A percentile compares a stretch with the other conserved stretches of the same genome.
Evolutionary conservation across 2,113 vertebrate genomes (phyloP).

Genomic region (Microtus pennsylvanicus): DNA sequence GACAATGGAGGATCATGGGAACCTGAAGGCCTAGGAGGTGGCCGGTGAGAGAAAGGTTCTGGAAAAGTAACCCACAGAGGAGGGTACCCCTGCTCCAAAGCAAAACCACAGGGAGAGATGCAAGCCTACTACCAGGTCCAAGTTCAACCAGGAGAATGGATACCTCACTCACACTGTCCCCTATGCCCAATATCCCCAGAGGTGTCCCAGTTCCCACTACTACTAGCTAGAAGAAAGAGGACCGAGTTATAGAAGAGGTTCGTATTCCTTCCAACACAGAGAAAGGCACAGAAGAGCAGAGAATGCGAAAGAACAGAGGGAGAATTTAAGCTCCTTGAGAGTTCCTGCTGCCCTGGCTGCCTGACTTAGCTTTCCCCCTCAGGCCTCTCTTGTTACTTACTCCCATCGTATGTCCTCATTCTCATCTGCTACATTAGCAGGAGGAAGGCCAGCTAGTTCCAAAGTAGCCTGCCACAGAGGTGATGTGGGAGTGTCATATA

Average conservation of each 20-base stretch:
- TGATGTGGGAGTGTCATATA: no score
- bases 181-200: not conserved
- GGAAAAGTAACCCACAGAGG: not conserved
- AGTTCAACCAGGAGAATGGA: not conserved
- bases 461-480: constrained; percentile 7
- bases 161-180: not conserved
- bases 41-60: not conserved
- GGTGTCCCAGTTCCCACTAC: not conserved
- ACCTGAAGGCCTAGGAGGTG: not conserved
- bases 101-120: not conserved
- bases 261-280: not conserved
- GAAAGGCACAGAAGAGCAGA: not conserved
- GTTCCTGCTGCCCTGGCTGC: not conserved
- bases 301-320: not conserved
- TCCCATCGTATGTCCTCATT: not conserved
- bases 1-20: not conserved
- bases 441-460: not conserved
- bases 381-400: not conserved
- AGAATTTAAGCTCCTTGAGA: not conserved
- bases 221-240: not conserved
- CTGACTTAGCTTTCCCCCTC: not conserved
- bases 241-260: not conserved
- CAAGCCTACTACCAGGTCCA: not conserved
- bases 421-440: not conserved
- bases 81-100: not conserved